Percentiles rank a stretch among this genome's conserved stretches.
Evolutionary conservation across 23 tunicate genomes (phyloP).

Genomic region (Ciona savignyi): DNA sequence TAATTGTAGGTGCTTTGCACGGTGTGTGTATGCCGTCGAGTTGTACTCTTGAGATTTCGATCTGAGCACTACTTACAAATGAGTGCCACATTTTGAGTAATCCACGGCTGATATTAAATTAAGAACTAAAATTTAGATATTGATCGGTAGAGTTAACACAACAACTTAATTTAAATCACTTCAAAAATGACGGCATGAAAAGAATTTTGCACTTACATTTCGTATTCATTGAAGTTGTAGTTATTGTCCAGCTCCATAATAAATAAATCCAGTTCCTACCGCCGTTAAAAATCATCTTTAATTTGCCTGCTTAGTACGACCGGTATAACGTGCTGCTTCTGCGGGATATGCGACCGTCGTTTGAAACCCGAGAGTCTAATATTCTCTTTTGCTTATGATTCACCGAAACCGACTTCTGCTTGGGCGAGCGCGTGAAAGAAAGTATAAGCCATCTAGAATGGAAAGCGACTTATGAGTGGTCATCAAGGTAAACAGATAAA

Average conservation of each 20-base stretch:
- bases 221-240: too few relatives aligned
- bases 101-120: too few relatives aligned
- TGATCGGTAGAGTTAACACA: too few relatives aligned
- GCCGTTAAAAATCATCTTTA: too few relatives aligned
- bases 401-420: neutral
- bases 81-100: too few relatives aligned
- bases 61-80: neutral
- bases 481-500: constrained; percentile 1
- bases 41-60: neutral
- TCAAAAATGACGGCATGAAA: too few relatives aligned
- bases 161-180: too few relatives aligned
- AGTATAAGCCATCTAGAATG: neutral
- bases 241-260: too few relatives aligned
- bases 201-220: too few relatives aligned
- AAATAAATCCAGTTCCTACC: too few relatives aligned
- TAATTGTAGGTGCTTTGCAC: neutral
- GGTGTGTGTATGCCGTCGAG: neutral
- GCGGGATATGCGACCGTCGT: neutral
- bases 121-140: neutral
- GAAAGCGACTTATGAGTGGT: constrained; percentile 1
- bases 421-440: neutral
- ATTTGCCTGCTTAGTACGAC: too few relatives aligned
- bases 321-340: neutral
- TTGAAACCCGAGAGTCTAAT: neutral
- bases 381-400: neutral